Evolutionary conservation across 1,140 invertebrate species (phyloP), one percentile per base, ranked within the genome.

Genomic region (Diachasmimorpha longicaudata): DNA sequence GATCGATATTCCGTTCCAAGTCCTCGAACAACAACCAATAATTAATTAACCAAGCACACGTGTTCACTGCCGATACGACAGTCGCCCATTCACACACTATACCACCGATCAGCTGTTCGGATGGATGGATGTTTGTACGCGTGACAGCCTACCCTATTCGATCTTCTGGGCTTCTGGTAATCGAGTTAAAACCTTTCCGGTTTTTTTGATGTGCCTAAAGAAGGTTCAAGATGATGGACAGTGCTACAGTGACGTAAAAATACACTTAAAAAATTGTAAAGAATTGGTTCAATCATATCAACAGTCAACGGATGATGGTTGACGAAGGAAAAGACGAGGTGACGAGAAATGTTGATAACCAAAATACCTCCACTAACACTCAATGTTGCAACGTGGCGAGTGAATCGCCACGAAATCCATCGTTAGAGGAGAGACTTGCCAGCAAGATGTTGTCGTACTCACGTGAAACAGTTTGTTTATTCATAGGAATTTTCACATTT

Each of bases 361-460:
- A 79, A 71, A 72, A 72, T 75, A 72, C 78, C 44, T 71, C 76
- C 25, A 78, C 70, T 23, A 79, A 83, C 39, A 82, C 85, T 76
- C 80, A 76, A 81, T 85, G 76, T 81, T 82, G 82, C 82, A 79
- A 87, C 85, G 84, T 86, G 85, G 86, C 85, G 74, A 80, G 83
- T 69, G 78, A 81, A 48, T 78, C 79, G 77, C 48, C 66, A 78
- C 48, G 25, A 55, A 79, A 52, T n/a, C 4, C 77, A 4, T 78
- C 76, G 72, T 78, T 85, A 78, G 82, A 84, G 48, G 82, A 84
- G 37, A 82, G 80, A 79, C 21, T 83, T 37, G 74, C 78, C 11
- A 81, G 72, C 48, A 90, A 87, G 73, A 90, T 90, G 89, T 87
- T 88, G n/a, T 81, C 84, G 9, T 86, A 87, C 75, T 86, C 81